Percentiles rank a stretch among this genome's conserved stretches.
Conservation (phyloP, 92 coral and sea anemone species). For the Montipora capitata region DNA sequence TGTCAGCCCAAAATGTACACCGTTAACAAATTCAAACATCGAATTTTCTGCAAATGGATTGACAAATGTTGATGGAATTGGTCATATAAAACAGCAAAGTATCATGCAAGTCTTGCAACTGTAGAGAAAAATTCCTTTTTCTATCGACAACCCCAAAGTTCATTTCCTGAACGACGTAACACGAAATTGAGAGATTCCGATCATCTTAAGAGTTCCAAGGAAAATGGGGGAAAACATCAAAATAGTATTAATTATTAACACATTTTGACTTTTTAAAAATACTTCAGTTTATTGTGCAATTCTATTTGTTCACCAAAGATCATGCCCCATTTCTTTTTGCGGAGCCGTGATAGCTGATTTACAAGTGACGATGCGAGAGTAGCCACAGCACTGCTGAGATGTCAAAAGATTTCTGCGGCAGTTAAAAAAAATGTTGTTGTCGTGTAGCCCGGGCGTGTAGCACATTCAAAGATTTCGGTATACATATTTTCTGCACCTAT, state of each 20-base stretch:
- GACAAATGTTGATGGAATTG: conserved; percentile 28
- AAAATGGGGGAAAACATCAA: conserved; percentile 3
- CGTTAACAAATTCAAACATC: conserved; percentile 47
- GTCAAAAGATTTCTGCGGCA: no score
- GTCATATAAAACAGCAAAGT: background rate
- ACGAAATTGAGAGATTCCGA: no score
- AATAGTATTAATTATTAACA: conserved; percentile 41
- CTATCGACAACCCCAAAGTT: background rate
- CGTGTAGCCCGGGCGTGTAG: no score
- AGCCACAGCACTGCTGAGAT: no score
- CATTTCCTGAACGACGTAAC: background rate
- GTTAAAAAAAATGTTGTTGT: no score
- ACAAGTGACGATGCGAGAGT: no score
- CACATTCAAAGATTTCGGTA: no score
- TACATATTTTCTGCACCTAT: no score
- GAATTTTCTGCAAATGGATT: conserved; percentile 1
- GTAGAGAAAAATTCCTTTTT: no score
- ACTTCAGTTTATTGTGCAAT: conserved; percentile 16
- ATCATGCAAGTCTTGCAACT: background rate
- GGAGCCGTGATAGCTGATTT: no score
- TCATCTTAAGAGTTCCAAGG: background rate
- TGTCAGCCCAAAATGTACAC: background rate
- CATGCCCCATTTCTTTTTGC: background rate
- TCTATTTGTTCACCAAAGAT: background rate
- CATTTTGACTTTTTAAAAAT: conserved; percentile 51